Evolutionary conservation across 2,113 vertebrate genomes (phyloP).

Genomic region (Haliaeetus leucogaster): DNA sequence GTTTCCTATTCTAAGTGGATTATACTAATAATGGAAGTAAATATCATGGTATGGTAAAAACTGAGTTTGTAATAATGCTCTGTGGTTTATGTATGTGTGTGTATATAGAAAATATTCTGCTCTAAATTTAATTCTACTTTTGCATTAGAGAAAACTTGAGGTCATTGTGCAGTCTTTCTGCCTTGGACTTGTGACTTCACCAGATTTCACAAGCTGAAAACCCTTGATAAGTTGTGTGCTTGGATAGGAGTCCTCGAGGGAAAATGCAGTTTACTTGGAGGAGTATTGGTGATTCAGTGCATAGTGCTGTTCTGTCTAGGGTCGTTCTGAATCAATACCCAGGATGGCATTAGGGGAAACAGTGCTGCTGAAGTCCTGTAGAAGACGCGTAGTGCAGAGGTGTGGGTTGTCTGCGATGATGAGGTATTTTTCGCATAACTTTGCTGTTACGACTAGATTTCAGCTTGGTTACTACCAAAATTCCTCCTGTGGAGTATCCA

Average conservation of each 20-base stretch:
- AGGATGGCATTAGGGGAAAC: rapidly evolving
- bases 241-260: neutral
- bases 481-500: neutral
- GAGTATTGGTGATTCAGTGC: neutral
- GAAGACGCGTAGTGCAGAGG: neutral
- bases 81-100: neutral
- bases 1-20: neutral
- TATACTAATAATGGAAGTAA: neutral
- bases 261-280: neutral
- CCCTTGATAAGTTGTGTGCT: neutral
- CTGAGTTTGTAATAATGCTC: neutral
- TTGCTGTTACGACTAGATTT: neutral
- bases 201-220: neutral
- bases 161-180: neutral
- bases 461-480: neutral
- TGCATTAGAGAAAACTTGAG: neutral
- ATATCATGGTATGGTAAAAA: neutral
- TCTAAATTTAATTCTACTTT: neutral
- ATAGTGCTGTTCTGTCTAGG: neutral
- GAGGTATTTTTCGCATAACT: neutral
- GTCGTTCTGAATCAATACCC: neutral
- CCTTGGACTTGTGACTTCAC: neutral
- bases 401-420: neutral
- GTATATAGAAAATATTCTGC: neutral
- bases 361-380: neutral